Percentiles rank a stretch among this genome's conserved stretches.
These are phyloP conservation scores for Tryphoninae sp. DNA, from an alignment of 2,888 invertebrate species.

Conservation along the genomic window DNA sequence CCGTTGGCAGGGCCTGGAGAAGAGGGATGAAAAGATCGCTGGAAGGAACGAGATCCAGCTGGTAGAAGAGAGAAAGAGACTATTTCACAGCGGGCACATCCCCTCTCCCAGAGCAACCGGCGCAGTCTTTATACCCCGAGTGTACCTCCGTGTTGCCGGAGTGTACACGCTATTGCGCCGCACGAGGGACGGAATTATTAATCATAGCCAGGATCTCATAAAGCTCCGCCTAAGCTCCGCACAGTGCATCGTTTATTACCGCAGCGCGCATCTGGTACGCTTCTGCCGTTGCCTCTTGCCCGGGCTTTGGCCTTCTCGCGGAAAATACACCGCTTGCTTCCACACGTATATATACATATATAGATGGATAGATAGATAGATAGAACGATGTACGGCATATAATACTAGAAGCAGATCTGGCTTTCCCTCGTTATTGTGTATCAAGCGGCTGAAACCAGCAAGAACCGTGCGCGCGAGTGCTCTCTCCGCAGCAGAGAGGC, in stretches of 20 bases:
- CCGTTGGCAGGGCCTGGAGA: too few relatives aligned
- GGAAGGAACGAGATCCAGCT: slow-evolving; percentile 3
- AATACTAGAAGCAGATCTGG: slow-evolving; percentile 19
- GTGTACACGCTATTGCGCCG: slow-evolving; percentile 38
- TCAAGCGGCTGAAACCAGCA: slow-evolving; percentile 51
- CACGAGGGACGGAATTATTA: slow-evolving; percentile 76
- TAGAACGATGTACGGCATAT: slow-evolving; percentile 4
- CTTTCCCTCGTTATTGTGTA: slow-evolving; percentile 57
- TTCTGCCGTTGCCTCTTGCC: slow-evolving; percentile 64
- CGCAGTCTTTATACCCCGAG: slow-evolving; percentile 1
- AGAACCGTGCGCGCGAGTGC: slow-evolving; percentile 8
- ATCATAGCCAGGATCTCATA: slow-evolving; percentile 79
- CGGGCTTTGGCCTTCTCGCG: slow-evolving; percentile 68
- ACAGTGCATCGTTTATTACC: slow-evolving; percentile 77
- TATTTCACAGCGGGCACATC: slow-evolving; percentile 19
- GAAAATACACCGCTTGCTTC: slow-evolving; percentile 69
- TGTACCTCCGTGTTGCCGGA: slow-evolving; percentile 23
- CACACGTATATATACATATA: too few relatives aligned
- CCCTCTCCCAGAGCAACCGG: background rate
- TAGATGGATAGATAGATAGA: background rate
- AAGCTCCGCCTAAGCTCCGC: slow-evolving; percentile 77
- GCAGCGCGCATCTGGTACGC: slow-evolving; percentile 48
- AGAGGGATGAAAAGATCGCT: slow-evolving; percentile 29
- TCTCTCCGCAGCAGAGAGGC: background rate
- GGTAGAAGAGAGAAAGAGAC: slow-evolving; percentile 17